Base-by-base conservation (phyloP, 2,797 vertebrate species). In the Phalanger gymnotis region DNA sequence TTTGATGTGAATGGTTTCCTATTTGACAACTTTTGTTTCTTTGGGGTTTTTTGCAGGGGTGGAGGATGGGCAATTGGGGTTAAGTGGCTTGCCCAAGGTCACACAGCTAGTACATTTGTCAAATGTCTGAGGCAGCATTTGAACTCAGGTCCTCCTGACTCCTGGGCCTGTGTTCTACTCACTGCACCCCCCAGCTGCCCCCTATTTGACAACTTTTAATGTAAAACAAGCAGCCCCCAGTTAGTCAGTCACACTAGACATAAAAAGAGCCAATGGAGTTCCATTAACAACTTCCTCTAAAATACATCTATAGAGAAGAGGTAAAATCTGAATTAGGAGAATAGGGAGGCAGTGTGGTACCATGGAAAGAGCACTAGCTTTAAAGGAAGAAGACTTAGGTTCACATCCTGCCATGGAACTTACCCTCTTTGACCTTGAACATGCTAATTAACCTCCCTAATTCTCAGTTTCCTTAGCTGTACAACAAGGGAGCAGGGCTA, bases 1-100 rank as follows among this genome's bases (percentile, higher is more conserved):
- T 91, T 27, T 54, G 73, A 93, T 96, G 95, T 94, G 95, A 96
- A 7, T 58, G 12, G 31, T 61, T 87, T 92, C 56, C 91, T 55
- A 54, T 90, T 14, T 90, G 90, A 90, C 90, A 52, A 53, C 16
- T 54, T 90, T 90, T 54, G n/a, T n/a, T n/a, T n/a, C n/a, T n/a
- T n/a, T n/a, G n/a, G n/a, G n/a, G n/a, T n/a, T n/a, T n/a, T n/a
- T n/a, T n/a, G n/a, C n/a, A n/a, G n/a, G n/a, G n/a, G n/a, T n/a
- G n/a, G n/a, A n/a, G n/a, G n/a, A n/a, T n/a, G n/a, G n/a, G n/a
- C n/a, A n/a, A n/a, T n/a, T n/a, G n/a, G n/a, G n/a, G n/a, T n/a
- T n/a, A n/a, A n/a, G n/a, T n/a, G n/a, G n/a, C n/a, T n/a, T n/a
- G n/a, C n/a, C n/a, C n/a, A n/a, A n/a, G n/a, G n/a, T n/a, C n/a